These are phyloP conservation scores for Pristiophorus japonicus DNA, from an alignment of 2,113 vertebrate genomes.

Conservation along the genomic window DNA sequence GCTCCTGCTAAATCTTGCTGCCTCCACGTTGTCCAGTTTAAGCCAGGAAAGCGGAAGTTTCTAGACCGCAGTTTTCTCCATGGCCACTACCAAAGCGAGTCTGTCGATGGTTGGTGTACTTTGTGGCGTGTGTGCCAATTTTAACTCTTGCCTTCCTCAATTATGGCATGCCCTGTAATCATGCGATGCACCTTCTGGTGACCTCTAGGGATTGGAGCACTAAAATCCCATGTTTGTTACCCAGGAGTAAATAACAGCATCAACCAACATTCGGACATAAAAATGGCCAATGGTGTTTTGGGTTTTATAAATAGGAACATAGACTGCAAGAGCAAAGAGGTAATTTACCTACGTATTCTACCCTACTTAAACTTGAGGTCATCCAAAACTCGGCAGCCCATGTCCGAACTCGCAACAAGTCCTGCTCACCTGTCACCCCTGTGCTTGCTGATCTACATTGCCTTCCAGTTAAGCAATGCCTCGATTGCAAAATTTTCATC, in stretches of 20 bases:
- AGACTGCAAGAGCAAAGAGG: not conserved
- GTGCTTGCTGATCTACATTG: too few relatives aligned
- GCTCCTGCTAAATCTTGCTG: not conserved
- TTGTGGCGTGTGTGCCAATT: not conserved
- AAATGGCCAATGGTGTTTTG: not conserved
- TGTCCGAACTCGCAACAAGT: too few relatives aligned
- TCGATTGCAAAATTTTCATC: too few relatives aligned
- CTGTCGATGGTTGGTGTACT: not conserved
- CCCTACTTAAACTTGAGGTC: too few relatives aligned
- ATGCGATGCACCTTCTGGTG: not conserved
- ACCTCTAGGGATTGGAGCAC: not conserved
- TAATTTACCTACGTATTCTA: too few relatives aligned
- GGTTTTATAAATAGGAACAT: not conserved
- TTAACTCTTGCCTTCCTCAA: not conserved
- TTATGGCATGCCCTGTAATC: not conserved
- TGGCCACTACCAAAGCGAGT: not conserved
- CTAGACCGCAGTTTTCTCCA: not conserved
- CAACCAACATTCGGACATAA: not conserved
- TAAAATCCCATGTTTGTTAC: not conserved
- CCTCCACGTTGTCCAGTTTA: not conserved
- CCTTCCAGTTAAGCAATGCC: too few relatives aligned
- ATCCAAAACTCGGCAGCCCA: too few relatives aligned
- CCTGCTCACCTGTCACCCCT: too few relatives aligned
- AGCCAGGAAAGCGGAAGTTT: not conserved
- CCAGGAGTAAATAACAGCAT: not conserved